A percentile compares a stretch with the other conserved stretches of the same genome.
Evolutionary conservation across 2,113 vertebrate species (phyloP).

Genomic region (Vidua macroura): DNA sequence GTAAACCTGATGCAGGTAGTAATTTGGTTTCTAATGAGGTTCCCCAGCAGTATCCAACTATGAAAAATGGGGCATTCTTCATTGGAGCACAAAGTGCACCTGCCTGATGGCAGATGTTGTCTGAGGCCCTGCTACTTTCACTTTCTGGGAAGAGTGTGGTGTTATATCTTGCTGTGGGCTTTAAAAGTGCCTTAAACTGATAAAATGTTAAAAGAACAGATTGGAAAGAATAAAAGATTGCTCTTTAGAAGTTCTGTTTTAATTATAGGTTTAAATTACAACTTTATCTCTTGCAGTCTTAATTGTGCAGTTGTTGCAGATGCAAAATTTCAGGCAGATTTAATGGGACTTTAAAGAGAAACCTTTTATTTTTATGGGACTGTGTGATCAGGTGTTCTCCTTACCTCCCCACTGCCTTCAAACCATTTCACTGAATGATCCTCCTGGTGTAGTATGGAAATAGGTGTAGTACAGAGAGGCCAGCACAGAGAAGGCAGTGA

Average conservation of each 20-base stretch:
- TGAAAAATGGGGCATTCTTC: constrained; percentile 53
- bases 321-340: neutral
- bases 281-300: neutral
- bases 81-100: constrained; percentile 10
- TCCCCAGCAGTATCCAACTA: constrained; percentile 43
- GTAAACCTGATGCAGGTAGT: constrained; percentile 69
- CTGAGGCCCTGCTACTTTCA: neutral
- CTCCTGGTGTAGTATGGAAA: neutral
- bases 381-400: neutral
- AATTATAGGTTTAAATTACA: constrained; percentile 34
- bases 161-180: neutral
- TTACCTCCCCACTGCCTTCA: neutral
- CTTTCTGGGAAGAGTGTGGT: neutral
- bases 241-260: neutral
- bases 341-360: neutral
- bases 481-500: neutral
- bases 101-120: constrained; percentile 14
- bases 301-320: neutral
- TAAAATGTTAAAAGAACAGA: neutral
- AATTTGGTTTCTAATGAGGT: constrained; percentile 75
- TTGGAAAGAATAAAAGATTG: neutral
- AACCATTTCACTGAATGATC: neutral
- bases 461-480: neutral
- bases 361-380: neutral
- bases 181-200: neutral